phyloP scores from a whole-genome alignment of 1,140 invertebrate species.

The Oncopodura yosiiana region DNA sequence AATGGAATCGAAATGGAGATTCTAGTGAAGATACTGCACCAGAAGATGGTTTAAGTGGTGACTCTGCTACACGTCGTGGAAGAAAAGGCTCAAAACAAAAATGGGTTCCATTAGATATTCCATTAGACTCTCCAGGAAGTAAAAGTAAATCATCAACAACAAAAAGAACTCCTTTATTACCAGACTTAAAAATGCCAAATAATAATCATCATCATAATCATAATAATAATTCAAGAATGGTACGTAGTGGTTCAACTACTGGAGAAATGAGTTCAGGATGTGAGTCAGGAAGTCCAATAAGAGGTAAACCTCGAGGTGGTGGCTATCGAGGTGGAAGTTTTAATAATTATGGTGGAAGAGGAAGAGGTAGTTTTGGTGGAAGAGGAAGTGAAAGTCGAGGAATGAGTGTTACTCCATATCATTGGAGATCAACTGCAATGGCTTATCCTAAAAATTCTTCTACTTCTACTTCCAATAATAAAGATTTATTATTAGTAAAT shows the following conservation, averaged over 20 bases:
- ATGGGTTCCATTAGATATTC: slow-evolving; percentile 29
- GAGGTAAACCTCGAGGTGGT: not conserved
- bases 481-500: not conserved
- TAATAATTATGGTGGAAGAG: too few species aligned
- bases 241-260: too few species aligned
- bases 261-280: too few species aligned
- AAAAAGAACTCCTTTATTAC: too few species aligned
- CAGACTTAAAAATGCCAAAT: too few species aligned
- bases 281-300: not conserved
- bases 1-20: not conserved
- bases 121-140: not conserved
- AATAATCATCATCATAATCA: too few species aligned
- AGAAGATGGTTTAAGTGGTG: not conserved
- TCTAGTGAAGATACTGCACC: not conserved
- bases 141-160: not conserved
- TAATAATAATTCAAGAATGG: too few species aligned
- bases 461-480: too few species aligned
- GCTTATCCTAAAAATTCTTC: not conserved
- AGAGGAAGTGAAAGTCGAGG: slow-evolving; percentile 3
- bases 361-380: too few species aligned
- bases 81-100: slow-evolving; percentile 17
- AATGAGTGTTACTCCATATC: not conserved
- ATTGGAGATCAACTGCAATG: not conserved
- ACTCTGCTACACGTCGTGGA: not conserved
- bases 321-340: too few species aligned